A percentile compares a stretch with the other conserved stretches of the same genome.
These are phyloP conservation scores for Melozone crissalis DNA, from an alignment of 2,113 vertebrate genomes.

Conservation along the genomic window DNA sequence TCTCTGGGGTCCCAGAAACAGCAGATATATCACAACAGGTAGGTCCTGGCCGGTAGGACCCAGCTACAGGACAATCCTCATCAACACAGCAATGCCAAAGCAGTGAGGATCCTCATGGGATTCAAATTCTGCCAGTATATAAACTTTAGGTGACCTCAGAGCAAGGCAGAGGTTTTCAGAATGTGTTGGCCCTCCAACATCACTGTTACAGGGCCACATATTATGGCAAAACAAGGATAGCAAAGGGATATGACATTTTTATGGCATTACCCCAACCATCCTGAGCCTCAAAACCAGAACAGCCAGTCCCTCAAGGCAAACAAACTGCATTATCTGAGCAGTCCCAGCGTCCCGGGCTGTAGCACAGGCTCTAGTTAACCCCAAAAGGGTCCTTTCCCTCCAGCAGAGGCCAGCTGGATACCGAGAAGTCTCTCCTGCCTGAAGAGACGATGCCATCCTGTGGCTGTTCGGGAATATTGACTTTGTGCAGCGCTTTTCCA, in stretches of 20 bases:
- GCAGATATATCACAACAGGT: not conserved
- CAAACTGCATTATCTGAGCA: not conserved
- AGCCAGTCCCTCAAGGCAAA: slow-evolving; percentile 7
- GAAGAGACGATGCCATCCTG: slow-evolving; percentile 26
- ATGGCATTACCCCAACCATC: not conserved
- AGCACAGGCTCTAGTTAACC: not conserved
- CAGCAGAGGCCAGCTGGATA: not conserved
- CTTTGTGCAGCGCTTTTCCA: not conserved
- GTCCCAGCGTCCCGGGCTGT: not conserved
- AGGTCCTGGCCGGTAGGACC: not conserved
- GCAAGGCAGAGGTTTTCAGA: not conserved
- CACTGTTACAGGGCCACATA: not conserved
- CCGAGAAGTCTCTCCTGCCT: not conserved
- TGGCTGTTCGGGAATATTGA: not conserved
- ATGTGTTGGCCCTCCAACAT: not conserved
- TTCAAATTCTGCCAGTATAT: not conserved
- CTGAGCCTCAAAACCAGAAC: not conserved
- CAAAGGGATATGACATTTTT: not conserved
- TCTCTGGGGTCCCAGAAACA: not conserved
- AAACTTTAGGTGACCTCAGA: not conserved
- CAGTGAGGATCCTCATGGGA: not conserved
- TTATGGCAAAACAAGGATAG: not conserved
- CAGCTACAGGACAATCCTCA: not conserved
- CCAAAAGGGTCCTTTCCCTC: not conserved
- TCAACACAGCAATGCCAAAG: not conserved